Conservation (phyloP, 2,113 vertebrate genomes). For the Pedionomus torquatus region DNA sequence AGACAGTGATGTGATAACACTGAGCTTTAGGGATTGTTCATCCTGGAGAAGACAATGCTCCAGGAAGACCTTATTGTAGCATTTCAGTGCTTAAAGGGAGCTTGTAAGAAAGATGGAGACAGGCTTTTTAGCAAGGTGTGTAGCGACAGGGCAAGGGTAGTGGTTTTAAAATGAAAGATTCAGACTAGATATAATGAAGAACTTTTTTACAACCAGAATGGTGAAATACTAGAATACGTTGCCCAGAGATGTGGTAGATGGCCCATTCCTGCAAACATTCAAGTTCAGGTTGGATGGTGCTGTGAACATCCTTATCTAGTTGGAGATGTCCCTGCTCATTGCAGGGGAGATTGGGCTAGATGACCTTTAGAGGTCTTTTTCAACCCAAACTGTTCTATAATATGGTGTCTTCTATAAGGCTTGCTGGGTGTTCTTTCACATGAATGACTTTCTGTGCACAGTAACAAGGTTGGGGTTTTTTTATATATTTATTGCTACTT, state of each 20-base stretch:
- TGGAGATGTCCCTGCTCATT: background rate
- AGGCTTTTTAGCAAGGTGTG: background rate
- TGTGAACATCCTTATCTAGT: background rate
- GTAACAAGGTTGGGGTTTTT: background rate
- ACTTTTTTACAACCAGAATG: background rate
- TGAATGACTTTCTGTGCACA: background rate
- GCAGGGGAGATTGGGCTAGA: background rate
- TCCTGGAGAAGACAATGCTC: background rate
- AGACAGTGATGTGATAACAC: background rate
- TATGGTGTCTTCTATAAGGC: background rate
- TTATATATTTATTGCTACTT: background rate
- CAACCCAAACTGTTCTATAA: background rate
- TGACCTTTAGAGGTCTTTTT: background rate
- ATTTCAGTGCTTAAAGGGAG: background rate
- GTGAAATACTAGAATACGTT: background rate
- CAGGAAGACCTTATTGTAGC: background rate
- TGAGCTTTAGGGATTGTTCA: background rate
- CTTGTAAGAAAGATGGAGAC: background rate
- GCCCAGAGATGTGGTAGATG: background rate
- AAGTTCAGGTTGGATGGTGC: rapidly evolving
- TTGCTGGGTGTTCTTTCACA: background rate
- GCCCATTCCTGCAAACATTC: background rate
- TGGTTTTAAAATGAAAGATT: background rate
- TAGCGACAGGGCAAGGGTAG: background rate
- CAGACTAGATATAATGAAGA: background rate